A percentile compares a stretch with the other conserved stretches of the same genome.
phyloP scores from a whole-genome alignment of 2,888 invertebrate species.

The Diploptera punctata region DNA sequence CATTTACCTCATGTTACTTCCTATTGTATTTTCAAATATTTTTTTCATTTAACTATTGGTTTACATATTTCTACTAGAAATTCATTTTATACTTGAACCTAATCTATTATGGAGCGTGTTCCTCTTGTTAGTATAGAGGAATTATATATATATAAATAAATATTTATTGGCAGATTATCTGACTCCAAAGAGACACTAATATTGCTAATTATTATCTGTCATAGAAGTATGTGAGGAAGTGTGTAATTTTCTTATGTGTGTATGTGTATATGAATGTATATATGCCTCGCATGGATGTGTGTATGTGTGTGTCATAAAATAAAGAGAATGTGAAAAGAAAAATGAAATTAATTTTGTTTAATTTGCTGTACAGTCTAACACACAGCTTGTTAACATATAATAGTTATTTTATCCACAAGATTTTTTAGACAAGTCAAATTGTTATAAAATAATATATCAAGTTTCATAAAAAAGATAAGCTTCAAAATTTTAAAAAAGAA shows the following conservation, averaged over 20 bases:
- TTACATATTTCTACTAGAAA: not conserved
- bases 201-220: slow-evolving; percentile 11
- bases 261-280: not conserved
- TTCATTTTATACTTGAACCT: not conserved
- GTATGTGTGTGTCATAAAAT: not conserved
- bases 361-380: slow-evolving; percentile 20
- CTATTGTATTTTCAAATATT: too few species aligned
- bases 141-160: not conserved
- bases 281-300: too few species aligned
- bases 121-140: not conserved
- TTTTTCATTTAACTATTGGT: too few species aligned
- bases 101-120: not conserved
- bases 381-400: slow-evolving; percentile 14
- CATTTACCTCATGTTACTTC: too few species aligned
- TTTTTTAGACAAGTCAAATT: not conserved
- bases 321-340: too few species aligned
- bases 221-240: not conserved
- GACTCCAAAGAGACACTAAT: slow-evolving; percentile 27
- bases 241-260: too few species aligned
- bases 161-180: slow-evolving; percentile 7
- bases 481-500: not conserved
- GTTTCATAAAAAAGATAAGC: not conserved
- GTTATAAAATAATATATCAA: not conserved
- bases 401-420: not conserved
- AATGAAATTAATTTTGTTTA: slow-evolving; percentile 15